Evolutionary conservation across 2,888 invertebrate species (phyloP).

Genomic region (Pterostichus madidus): DNA sequence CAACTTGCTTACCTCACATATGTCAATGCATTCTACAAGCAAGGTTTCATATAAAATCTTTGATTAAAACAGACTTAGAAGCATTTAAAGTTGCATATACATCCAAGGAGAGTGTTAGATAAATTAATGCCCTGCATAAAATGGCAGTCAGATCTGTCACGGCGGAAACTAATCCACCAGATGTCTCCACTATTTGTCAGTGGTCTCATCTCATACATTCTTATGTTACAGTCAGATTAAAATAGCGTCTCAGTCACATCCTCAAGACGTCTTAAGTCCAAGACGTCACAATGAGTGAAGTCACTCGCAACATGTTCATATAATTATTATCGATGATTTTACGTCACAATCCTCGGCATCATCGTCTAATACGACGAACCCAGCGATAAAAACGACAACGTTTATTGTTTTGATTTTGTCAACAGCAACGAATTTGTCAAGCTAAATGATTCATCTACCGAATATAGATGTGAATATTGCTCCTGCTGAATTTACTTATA

Average conservation of each 20-base stretch:
- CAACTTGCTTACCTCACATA: too few relatives aligned
- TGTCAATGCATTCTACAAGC: too few relatives aligned
- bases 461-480: conserved; percentile 44
- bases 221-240: too few relatives aligned
- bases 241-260: conserved; percentile 3
- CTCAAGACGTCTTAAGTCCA: neutral
- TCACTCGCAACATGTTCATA: neutral
- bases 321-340: conserved; percentile 18
- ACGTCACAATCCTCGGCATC: conserved; percentile 5
- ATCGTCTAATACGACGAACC: conserved; percentile 20
- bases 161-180: too few relatives aligned
- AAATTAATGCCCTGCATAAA: too few relatives aligned
- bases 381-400: conserved; percentile 8
- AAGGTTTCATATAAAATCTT: too few relatives aligned
- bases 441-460: conserved; percentile 16
- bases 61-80: too few relatives aligned
- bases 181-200: too few relatives aligned
- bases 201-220: too few relatives aligned
- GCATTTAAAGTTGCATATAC: too few relatives aligned
- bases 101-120: too few relatives aligned
- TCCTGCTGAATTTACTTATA: neutral
- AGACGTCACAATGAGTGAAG: conserved; percentile 9
- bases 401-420: conserved; percentile 31
- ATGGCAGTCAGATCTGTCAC: too few relatives aligned
- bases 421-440: conserved; percentile 1